These are phyloP conservation scores for Jacana jacana DNA, from an alignment of 2,113 vertebrate species.

Conservation along the genomic window DNA sequence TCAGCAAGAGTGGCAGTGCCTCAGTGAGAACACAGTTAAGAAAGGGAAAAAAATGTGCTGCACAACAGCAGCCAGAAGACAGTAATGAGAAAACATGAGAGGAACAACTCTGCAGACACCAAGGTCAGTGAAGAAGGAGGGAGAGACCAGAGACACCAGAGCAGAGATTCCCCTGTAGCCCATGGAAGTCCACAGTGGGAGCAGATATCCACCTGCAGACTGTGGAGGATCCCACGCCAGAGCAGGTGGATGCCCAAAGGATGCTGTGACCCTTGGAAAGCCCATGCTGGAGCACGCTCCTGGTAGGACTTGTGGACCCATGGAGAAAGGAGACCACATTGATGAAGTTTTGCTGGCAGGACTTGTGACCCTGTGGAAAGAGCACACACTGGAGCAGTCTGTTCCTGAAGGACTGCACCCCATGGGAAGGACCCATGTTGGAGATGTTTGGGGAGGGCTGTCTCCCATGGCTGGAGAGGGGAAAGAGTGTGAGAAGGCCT, in stretches of 20 bases:
- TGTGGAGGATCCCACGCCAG: fast-evolving
- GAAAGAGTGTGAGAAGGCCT: not conserved
- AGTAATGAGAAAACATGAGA: not conserved
- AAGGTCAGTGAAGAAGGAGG: not conserved
- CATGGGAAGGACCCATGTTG: fast-evolving
- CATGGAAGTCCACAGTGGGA: not conserved
- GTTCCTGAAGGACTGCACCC: not conserved
- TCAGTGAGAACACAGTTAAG: not conserved
- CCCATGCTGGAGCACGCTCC: not conserved
- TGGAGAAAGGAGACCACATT: not conserved
- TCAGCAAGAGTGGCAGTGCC: fast-evolving
- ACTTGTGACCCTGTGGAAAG: fast-evolving
- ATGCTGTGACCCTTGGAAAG: not conserved
- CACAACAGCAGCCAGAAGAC: not conserved
- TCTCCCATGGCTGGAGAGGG: not conserved
- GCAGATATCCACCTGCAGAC: not conserved
- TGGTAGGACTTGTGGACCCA: not conserved
- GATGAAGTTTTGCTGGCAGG: not conserved
- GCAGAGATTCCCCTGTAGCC: not conserved
- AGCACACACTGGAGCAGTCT: not conserved
- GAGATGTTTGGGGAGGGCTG: not conserved
- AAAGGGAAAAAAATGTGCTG: not conserved
- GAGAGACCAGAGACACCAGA: fast-evolving
- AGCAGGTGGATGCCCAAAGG: not conserved
- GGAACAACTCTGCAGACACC: not conserved